phyloP scores from a whole-genome alignment of 2,113 vertebrate genomes.

The Cyprinodon variegatus region DNA sequence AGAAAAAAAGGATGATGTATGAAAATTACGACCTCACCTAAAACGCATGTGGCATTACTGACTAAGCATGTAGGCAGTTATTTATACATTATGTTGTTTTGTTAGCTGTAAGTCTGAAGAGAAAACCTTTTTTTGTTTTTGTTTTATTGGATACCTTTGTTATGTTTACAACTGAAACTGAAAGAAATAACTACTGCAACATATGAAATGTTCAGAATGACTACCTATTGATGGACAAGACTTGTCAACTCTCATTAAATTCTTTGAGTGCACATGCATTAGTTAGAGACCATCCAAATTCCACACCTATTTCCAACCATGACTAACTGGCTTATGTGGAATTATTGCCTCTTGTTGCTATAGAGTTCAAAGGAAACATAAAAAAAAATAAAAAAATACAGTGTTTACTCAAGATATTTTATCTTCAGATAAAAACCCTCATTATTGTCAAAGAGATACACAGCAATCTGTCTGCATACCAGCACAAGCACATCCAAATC shows the following conservation, averaged over 20 bases:
- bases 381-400: conserved; percentile 34
- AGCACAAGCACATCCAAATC: conserved; percentile 25
- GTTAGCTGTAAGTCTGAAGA: not conserved
- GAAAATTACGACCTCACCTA: conserved; percentile 21
- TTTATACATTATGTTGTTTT: not conserved
- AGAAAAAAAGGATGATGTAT: conserved; percentile 39
- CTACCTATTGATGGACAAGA: not conserved
- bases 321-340: conserved; percentile 72
- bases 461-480: conserved; percentile 45
- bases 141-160: not conserved
- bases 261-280: conserved; percentile 33
- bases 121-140: not conserved
- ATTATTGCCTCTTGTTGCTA: conserved; percentile 65
- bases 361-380: conserved; percentile 67
- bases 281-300: conserved; percentile 67
- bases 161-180: not conserved
- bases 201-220: not conserved
- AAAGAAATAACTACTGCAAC: not conserved
- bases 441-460: conserved; percentile 52
- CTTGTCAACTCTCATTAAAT: conserved; percentile 23
- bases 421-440: conserved; percentile 57
- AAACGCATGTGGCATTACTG: conserved; percentile 28
- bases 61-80: conserved; percentile 25
- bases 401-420: conserved; percentile 54
- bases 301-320: conserved; percentile 71